Conservation (phyloP, 2,888 invertebrate genomes). For the Coleophora flavipennella region DNA sequence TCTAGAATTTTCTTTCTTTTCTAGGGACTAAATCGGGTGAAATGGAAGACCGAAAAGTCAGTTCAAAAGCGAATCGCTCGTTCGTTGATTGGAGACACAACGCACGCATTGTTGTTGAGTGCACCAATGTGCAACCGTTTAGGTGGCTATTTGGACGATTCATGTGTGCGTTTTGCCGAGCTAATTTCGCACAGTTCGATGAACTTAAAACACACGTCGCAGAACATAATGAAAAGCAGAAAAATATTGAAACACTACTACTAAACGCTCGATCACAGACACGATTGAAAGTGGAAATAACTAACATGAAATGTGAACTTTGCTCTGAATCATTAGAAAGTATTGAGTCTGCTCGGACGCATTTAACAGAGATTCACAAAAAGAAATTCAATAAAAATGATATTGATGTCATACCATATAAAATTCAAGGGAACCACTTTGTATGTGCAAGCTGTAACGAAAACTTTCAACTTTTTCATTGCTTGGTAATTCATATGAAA, state of each 20-base stretch:
- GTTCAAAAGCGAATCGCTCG: constrained; percentile 39
- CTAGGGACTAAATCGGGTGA: too few species aligned
- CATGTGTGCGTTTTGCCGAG: constrained; percentile 46
- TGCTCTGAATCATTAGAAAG: constrained; percentile 30
- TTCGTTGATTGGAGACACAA: constrained; percentile 59
- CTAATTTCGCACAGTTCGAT: constrained; percentile 42
- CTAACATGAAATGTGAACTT: constrained; percentile 42
- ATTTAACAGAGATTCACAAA: constrained; percentile 37
- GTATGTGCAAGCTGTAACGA: too few species aligned
- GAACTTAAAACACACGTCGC: constrained; percentile 35
- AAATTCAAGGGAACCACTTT: too few species aligned
- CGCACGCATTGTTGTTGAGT: constrained; percentile 51
- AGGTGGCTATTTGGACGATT: constrained; percentile 52
- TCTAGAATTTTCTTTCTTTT: too few species aligned
- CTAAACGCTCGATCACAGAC: background rate
- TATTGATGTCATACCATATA: too few species aligned
- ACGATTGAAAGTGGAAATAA: constrained; percentile 41
- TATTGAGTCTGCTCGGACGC: constrained; percentile 24
- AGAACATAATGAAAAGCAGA: constrained; percentile 22
- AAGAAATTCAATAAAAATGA: constrained; percentile 29
- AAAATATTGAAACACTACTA: too few species aligned
- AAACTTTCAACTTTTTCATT: background rate
- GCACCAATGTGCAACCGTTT: constrained; percentile 55
- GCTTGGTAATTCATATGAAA: background rate
- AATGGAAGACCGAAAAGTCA: too few species aligned